A percentile compares a stretch with the other conserved stretches of the same genome.
phyloP scores from a whole-genome alignment of 1,140 invertebrate species.

The Calliphora vicina region DNA sequence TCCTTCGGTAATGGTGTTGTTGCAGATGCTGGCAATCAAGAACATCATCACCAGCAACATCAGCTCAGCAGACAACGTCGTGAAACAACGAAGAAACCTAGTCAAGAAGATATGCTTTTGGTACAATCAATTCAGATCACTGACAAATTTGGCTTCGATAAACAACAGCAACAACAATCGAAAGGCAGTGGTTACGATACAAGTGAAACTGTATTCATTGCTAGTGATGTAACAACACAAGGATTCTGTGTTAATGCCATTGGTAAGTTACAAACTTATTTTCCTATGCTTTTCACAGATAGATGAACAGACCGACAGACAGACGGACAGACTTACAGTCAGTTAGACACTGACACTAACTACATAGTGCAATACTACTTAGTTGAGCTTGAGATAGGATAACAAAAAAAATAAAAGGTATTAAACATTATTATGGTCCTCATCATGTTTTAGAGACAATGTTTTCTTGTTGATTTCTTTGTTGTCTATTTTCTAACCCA shows the following conservation, averaged over 20 bases:
- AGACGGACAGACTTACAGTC: background rate
- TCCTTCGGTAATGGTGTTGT: background rate
- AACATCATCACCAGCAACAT: background rate
- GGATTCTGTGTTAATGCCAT: constrained; percentile 75
- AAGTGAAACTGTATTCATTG: constrained; percentile 68
- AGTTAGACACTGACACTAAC: background rate
- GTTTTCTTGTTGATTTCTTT: background rate
- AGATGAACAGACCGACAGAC: background rate
- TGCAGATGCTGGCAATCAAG: background rate
- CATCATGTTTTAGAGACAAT: constrained; percentile 26
- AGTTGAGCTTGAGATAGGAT: background rate
- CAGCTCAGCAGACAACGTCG: constrained; percentile 45
- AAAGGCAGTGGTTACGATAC: constrained; percentile 49
- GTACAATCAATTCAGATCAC: constrained; percentile 91
- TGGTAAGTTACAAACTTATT: constrained; percentile 39
- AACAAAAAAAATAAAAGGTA: background rate
- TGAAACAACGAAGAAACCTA: constrained; percentile 55
- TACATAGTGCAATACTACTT: no score
- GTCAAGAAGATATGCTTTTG: constrained; percentile 81
- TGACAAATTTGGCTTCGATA: constrained; percentile 85
- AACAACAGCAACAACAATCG: constrained; percentile 56
- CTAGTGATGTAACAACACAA: constrained; percentile 62
- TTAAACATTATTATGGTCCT: constrained; percentile 13
- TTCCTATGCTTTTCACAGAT: no score
- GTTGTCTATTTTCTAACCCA: constrained; percentile 4